A percentile compares a stretch with the other conserved stretches of the same genome.
Conservation (phyloP, 2,113 vertebrate species). For the Anguilla japonica region DNA sequence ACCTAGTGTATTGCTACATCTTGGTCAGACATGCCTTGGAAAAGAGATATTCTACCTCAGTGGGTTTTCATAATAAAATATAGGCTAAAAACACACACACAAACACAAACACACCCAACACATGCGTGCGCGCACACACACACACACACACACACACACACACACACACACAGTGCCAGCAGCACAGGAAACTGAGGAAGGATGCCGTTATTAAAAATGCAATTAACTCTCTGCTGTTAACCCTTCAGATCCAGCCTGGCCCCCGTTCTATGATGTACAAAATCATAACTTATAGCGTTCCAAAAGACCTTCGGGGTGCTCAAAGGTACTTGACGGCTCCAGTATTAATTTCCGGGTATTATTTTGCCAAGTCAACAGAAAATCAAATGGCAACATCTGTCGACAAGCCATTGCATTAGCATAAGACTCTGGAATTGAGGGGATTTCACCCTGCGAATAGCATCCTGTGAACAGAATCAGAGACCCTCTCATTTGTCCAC, state of each 20-base stretch:
- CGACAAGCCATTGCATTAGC: not conserved
- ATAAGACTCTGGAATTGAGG: not conserved
- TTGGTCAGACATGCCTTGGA: not conserved
- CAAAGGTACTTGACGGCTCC: not conserved
- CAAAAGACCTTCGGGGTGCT: not conserved
- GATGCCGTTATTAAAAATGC: slow-evolving; percentile 16
- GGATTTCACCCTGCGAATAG: not conserved
- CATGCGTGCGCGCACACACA: slow-evolving; percentile 19
- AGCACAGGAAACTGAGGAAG: slow-evolving; percentile 10
- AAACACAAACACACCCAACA: slow-evolving; percentile 17
- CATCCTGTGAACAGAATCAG: not conserved
- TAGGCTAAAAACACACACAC: too few species aligned
- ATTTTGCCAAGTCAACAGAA: not conserved
- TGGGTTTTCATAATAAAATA: not conserved
- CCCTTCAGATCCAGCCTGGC: slow-evolving; percentile 51
- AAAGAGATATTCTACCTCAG: not conserved
- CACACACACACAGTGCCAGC: slow-evolving; percentile 8
- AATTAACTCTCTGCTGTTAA: slow-evolving; percentile 53
- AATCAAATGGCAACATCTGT: not conserved
- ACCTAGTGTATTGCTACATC: too few species aligned
- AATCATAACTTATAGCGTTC: slow-evolving; percentile 11
- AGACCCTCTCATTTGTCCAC: not conserved
- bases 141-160: slow-evolving; percentile 24
- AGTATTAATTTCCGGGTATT: not conserved
- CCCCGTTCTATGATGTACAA: not conserved